Conservation (phyloP, 2,888 invertebrate genomes). For the Hecatera dysodea region DNA sequence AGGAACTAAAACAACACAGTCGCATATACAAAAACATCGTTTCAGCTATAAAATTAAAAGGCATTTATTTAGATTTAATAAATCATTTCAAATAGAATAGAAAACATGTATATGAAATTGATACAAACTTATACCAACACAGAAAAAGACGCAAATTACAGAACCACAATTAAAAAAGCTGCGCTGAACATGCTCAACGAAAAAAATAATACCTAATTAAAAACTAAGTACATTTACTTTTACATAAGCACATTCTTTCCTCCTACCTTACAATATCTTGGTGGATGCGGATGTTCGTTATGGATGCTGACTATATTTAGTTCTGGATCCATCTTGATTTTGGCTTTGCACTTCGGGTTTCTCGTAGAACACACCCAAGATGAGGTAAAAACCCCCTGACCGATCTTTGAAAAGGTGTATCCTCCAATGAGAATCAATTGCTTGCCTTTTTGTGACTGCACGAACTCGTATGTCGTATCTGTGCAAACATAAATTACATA, state of each 20-base stretch:
- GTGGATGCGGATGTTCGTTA: slow-evolving; percentile 50
- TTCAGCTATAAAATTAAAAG: no score
- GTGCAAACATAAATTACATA: background rate
- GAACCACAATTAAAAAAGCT: no score
- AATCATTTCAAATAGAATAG: no score
- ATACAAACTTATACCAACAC: no score
- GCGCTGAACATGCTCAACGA: no score
- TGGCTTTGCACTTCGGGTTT: slow-evolving; percentile 60
- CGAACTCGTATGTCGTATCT: slow-evolving; percentile 35
- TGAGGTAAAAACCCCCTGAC: background rate
- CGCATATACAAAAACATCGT: no score
- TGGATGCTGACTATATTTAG: slow-evolving; percentile 22
- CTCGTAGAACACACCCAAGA: slow-evolving; percentile 65
- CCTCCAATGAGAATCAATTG: slow-evolving; percentile 69
- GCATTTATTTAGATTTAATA: no score
- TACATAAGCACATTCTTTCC: slow-evolving; percentile 8
- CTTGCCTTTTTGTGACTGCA: slow-evolving; percentile 54
- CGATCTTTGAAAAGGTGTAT: slow-evolving; percentile 64
- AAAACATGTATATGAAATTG: no score
- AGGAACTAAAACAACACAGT: no score
- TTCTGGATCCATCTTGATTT: slow-evolving; percentile 35
- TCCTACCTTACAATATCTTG: slow-evolving; percentile 23
- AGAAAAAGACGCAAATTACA: no score
- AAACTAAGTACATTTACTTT: background rate
- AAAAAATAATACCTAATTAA: no score